Conservation (phyloP, 2,888 invertebrate species). For the Himalopsyche japonica region DNA sequence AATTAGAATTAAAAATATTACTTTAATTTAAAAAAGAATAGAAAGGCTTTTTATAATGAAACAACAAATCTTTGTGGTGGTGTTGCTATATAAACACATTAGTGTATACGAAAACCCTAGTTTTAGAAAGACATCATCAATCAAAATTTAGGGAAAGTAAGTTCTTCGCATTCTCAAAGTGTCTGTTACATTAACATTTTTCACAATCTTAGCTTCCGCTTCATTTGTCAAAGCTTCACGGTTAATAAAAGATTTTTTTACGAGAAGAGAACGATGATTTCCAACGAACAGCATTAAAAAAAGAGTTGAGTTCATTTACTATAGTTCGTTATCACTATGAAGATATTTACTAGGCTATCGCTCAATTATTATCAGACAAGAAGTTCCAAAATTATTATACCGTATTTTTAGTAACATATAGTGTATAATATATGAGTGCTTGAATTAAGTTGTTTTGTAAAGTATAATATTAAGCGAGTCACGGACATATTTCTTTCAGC, state of each 20-base stretch:
- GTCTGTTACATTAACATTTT: constrained; percentile 20
- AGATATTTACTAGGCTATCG: too few relatives aligned
- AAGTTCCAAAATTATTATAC: too few relatives aligned
- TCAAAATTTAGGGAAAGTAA: constrained; percentile 25
- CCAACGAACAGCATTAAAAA: background rate
- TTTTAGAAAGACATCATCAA: constrained; percentile 22
- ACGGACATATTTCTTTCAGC: too few relatives aligned
- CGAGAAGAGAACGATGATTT: background rate
- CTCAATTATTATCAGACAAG: too few relatives aligned
- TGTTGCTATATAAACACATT: background rate
- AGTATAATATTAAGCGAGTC: too few relatives aligned
- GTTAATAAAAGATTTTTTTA: background rate
- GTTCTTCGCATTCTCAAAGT: constrained; percentile 17
- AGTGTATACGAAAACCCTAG: background rate
- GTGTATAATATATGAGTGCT: too few relatives aligned
- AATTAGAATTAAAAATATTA: too few relatives aligned
- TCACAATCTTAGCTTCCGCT: constrained; percentile 12
- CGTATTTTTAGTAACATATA: too few relatives aligned
- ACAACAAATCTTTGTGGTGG: background rate
- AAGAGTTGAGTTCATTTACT: too few relatives aligned
- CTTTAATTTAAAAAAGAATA: too few relatives aligned
- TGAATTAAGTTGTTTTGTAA: too few relatives aligned
- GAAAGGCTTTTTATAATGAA: background rate
- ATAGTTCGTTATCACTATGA: too few relatives aligned
- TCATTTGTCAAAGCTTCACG: constrained; percentile 8